Evolutionary conservation across 1,140 invertebrate species (phyloP), one percentile per base, ranked within the genome.

Genomic region (Diachasma alloeum): DNA sequence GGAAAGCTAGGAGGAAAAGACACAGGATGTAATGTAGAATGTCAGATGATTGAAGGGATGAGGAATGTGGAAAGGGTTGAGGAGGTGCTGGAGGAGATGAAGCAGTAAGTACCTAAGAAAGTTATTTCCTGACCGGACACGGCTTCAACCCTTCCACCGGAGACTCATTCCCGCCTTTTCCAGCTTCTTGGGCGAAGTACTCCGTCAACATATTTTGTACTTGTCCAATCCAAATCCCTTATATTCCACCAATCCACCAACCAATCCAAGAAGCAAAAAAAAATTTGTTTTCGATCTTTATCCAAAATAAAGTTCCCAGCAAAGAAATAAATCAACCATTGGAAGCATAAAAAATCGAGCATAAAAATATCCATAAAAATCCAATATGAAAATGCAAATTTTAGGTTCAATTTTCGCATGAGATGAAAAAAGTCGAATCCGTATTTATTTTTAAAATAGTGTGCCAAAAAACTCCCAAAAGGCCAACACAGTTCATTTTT

Each of bases 121-220:
- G 80, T 79, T 81, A 81, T 81, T 81, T 81, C 80, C 80, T 75
- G 69, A 81, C 80, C 80, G 80, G 80, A 81, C 78, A 79, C 72
- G 71, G 66, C 78, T 66, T 72, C 72, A 81, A 81, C 78, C 80
- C 80, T 81, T 81, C 75, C 56, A 44, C 67, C 70, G 39, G 46
- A 26, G 24, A 53, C 48, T 36, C 76, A 56, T 63, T 46, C 59
- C 37, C 37, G 17, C 31, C 59, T 75, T 31, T 69, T 68, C 15
- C 36, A 42, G 48, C 72, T 71, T 48, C 66, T 42, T 36, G 11
- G 9, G 11, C 8, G 15, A 63, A 63, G 10, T 26, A 63, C 26
- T 13, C 46, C 17, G 31, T 72, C 66, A 66, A 37, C 26, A 4
- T 36, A 26, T 74, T 48, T 42, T 67, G 39, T 42, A 42, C 39